phyloP scores from a whole-genome alignment of 2,888 invertebrate genomes.

The Synergus japonicus region DNA sequence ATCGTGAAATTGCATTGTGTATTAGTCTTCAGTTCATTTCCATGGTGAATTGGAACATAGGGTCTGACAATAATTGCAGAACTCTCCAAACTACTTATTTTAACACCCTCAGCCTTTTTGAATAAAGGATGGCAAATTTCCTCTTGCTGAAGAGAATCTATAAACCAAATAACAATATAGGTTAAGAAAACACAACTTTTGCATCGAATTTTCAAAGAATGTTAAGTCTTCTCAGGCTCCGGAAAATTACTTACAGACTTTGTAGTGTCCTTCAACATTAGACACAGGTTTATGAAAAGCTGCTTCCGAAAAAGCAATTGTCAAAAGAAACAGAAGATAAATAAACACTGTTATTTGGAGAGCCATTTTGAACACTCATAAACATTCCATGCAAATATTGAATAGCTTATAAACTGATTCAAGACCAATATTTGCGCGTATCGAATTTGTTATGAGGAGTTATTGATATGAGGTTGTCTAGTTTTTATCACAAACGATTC shows the following conservation, averaged over 20 bases:
- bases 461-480: background rate
- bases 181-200: background rate
- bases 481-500: background rate
- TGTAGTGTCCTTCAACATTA: constrained; percentile 43
- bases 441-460: background rate
- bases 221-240: background rate
- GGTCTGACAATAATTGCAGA: constrained; percentile 36
- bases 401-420: background rate
- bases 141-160: constrained; percentile 61
- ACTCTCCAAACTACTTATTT: constrained; percentile 40
- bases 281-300: background rate
- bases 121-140: constrained; percentile 60
- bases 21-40: background rate
- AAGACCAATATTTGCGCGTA: background rate
- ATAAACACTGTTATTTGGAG: constrained; percentile 47
- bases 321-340: constrained; percentile 50
- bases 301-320: constrained; percentile 36
- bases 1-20: constrained; percentile 65
- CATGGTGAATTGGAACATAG: background rate
- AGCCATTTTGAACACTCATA: constrained; percentile 60
- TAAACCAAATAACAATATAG: constrained; percentile 31
- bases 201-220: background rate
- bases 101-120: constrained; percentile 40
- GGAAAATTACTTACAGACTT: constrained; percentile 52
- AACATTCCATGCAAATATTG: constrained; percentile 33